These are phyloP conservation scores for Notodonta dromedarius DNA, from an alignment of 2,888 invertebrate genomes.

Conservation along the genomic window DNA sequence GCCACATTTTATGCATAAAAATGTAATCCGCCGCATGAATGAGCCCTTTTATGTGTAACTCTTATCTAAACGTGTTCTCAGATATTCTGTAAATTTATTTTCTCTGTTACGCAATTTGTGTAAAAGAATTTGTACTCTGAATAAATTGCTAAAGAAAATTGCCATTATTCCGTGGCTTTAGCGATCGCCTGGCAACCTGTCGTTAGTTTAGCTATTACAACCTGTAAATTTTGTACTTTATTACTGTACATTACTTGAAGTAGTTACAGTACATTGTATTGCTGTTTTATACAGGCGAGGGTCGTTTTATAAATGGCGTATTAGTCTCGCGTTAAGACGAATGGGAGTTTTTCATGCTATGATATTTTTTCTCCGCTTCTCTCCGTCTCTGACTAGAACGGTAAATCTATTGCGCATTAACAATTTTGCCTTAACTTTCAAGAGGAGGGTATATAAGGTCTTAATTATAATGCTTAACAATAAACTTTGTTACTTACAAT, in stretches of 20 bases:
- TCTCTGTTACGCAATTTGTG: too few species aligned
- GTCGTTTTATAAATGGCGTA: background rate
- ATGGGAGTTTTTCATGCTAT: background rate
- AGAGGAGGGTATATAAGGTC: too few species aligned
- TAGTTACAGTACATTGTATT: background rate
- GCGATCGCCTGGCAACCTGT: conserved; percentile 5
- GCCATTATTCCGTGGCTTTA: background rate
- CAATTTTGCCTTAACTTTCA: too few species aligned
- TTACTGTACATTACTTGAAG: background rate
- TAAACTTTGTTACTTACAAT: conserved; percentile 85
- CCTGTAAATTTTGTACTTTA: conserved; percentile 6
- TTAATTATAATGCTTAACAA: too few species aligned
- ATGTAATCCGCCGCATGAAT: too few species aligned
- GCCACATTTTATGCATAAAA: too few species aligned
- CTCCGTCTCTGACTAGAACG: background rate
- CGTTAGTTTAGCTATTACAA: conserved; percentile 5
- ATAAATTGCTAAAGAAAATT: background rate
- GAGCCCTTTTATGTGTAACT: too few species aligned
- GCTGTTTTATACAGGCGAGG: background rate
- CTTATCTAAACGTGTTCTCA: too few species aligned
- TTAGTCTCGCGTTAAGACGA: background rate
- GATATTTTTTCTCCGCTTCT: background rate
- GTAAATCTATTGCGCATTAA: too few species aligned
- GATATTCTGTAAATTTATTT: too few species aligned
- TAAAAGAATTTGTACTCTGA: background rate